A percentile compares a stretch with the other conserved stretches of the same genome.
phyloP scores from a whole-genome alignment of 2,113 vertebrate genomes.

The Triplophysa tibetana region DNA sequence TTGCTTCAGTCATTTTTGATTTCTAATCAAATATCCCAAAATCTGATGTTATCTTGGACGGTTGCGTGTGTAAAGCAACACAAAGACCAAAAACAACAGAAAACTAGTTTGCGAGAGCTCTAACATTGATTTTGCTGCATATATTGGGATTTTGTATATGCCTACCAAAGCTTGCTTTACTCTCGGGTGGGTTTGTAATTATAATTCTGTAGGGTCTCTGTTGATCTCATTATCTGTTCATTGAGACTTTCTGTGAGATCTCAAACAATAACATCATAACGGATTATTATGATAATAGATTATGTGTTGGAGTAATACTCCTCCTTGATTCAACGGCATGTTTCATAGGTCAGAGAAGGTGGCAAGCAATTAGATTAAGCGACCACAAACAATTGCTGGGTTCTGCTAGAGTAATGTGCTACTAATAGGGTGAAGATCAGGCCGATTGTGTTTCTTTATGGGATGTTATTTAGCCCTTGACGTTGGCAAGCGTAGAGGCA shows the following conservation, averaged over 20 bases:
- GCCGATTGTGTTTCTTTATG: not conserved
- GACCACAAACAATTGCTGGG: not conserved
- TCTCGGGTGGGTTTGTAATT: slow-evolving; percentile 5
- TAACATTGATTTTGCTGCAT: slow-evolving; percentile 1
- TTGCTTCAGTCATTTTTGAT: slow-evolving; percentile 26
- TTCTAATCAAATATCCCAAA: slow-evolving; percentile 42
- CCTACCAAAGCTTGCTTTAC: not conserved
- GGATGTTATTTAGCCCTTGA: not conserved
- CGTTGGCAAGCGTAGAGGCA: slow-evolving; percentile 50
- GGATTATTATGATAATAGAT: slow-evolving; percentile 26
- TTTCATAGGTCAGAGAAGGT: slow-evolving; percentile 29
- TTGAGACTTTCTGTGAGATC: slow-evolving; percentile 15
- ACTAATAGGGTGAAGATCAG: slow-evolving; percentile 2
- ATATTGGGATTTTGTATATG: slow-evolving; percentile 6
- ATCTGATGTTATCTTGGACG: slow-evolving; percentile 28
- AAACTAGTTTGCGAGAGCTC: not conserved
- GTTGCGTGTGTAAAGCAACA: slow-evolving; percentile 29
- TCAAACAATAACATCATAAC: not conserved
- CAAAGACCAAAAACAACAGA: slow-evolving; percentile 8
- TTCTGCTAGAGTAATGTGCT: not conserved
- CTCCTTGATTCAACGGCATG: not conserved
- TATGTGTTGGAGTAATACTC: not conserved
- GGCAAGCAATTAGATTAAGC: not conserved
- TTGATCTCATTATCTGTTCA: not conserved
- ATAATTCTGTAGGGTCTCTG: slow-evolving; percentile 5